These are phyloP conservation scores for Ostrea denselamellosa DNA, from an alignment of 1,140 invertebrate species.

Conservation along the genomic window DNA sequence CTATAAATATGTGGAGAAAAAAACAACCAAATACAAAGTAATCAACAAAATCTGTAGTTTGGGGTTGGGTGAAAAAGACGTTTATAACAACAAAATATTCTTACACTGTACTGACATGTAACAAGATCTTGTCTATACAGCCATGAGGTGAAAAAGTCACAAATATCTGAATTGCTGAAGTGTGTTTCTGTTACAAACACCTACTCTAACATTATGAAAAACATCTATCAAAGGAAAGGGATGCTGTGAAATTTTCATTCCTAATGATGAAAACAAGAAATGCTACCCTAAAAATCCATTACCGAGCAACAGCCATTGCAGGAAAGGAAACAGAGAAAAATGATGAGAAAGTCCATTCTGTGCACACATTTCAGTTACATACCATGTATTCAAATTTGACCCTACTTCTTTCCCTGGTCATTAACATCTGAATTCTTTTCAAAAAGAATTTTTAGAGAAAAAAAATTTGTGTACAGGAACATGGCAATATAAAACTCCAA, in stretches of 20 bases:
- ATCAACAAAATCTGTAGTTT: not conserved
- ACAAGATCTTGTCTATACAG: not conserved
- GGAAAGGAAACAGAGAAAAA: not conserved
- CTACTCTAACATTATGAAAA: constrained; percentile 6
- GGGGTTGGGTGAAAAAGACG: not conserved
- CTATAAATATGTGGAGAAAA: constrained; percentile 22
- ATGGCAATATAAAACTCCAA: not conserved
- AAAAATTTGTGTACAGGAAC: not conserved
- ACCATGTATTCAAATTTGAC: not conserved
- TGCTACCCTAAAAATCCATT: constrained; percentile 8
- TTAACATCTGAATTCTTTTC: not conserved
- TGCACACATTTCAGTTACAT: constrained; percentile 31
- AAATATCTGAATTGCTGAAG: not conserved
- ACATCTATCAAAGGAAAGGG: not conserved
- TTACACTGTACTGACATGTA: not conserved
- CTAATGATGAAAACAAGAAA: not conserved
- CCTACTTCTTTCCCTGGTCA: not conserved
- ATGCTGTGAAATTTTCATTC: not conserved
- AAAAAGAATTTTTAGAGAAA: not conserved
- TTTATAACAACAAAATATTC: not conserved
- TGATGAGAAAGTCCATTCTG: not conserved
- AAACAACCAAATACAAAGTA: not conserved
- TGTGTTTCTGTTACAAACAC: not conserved
- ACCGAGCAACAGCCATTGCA: constrained; percentile 16
- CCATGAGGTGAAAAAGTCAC: not conserved